These are phyloP conservation scores for Cataglyphis cursor DNA, from an alignment of 2,888 invertebrate genomes.

Conservation along the genomic window DNA sequence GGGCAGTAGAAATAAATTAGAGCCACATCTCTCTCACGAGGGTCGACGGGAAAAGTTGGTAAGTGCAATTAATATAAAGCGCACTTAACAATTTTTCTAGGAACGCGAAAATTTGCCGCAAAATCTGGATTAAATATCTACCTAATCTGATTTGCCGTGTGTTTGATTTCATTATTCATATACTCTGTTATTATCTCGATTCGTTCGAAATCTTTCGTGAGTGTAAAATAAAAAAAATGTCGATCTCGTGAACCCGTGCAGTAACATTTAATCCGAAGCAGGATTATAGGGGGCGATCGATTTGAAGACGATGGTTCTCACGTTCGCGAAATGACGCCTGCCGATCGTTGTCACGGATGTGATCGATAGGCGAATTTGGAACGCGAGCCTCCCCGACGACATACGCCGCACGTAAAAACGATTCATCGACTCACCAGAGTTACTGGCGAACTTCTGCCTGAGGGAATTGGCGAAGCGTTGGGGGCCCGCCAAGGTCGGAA, in stretches of 20 bases:
- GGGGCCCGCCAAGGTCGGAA: constrained; percentile 85
- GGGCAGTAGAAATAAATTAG: background rate
- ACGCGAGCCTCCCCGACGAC: constrained; percentile 61
- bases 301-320: background rate
- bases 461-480: constrained; percentile 86
- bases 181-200: background rate
- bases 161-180: background rate
- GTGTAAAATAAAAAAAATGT: background rate
- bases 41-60: background rate
- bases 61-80: background rate
- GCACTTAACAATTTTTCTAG: background rate
- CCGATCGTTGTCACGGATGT: constrained; percentile 30
- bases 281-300: background rate
- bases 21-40: background rate
- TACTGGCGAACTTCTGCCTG: constrained; percentile 84
- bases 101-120: background rate
- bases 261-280: background rate
- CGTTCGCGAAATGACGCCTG: constrained; percentile 31
- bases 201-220: background rate
- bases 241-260: background rate
- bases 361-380: constrained; percentile 25
- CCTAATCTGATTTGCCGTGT: background rate
- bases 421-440: constrained; percentile 83
- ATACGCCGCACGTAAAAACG: constrained; percentile 33
- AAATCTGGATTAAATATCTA: constrained; percentile 13